Evolutionary conservation across 2,888 invertebrate genomes (phyloP).

Genomic region (Meandrusa payeni): DNA sequence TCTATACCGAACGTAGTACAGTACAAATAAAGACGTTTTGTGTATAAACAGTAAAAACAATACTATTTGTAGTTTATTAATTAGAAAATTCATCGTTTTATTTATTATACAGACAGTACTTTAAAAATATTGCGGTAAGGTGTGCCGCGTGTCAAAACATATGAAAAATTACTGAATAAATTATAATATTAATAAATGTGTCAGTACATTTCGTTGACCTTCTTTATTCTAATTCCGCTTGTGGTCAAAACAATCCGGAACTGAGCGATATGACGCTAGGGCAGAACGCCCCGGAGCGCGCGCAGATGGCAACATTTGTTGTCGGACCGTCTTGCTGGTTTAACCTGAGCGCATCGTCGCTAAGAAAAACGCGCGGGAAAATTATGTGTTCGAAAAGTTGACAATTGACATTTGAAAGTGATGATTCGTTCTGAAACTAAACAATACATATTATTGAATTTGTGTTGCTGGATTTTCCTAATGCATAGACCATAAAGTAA

Average conservation of each 20-base stretch:
- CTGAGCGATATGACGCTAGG: conserved; percentile 21
- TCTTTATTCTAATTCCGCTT: conserved; percentile 29
- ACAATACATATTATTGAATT: neutral
- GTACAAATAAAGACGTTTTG: no score
- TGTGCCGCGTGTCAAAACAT: conserved; percentile 6
- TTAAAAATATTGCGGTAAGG: no score
- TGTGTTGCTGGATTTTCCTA: conserved; percentile 2
- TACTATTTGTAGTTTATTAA: no score
- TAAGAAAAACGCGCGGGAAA: conserved; percentile 29
- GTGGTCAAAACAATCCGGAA: conserved; percentile 29
- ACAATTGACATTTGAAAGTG: conserved; percentile 8
- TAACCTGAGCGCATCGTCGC: conserved; percentile 15
- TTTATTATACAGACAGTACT: no score
- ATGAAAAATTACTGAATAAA: conserved; percentile 18
- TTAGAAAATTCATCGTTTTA: no score
- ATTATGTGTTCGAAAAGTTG: conserved; percentile 4
- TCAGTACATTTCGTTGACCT: conserved; percentile 29
- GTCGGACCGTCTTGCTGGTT: conserved; percentile 25
- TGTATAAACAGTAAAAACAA: no score
- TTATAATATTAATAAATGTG: conserved; percentile 26
- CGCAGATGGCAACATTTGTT: conserved; percentile 25
- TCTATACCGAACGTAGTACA: no score
- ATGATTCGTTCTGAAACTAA: neutral
- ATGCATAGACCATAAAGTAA: neutral
- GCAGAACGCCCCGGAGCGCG: conserved; percentile 21